Conservation (phyloP, 2,888 invertebrate genomes). For the Trichogramma evanescens region DNA sequence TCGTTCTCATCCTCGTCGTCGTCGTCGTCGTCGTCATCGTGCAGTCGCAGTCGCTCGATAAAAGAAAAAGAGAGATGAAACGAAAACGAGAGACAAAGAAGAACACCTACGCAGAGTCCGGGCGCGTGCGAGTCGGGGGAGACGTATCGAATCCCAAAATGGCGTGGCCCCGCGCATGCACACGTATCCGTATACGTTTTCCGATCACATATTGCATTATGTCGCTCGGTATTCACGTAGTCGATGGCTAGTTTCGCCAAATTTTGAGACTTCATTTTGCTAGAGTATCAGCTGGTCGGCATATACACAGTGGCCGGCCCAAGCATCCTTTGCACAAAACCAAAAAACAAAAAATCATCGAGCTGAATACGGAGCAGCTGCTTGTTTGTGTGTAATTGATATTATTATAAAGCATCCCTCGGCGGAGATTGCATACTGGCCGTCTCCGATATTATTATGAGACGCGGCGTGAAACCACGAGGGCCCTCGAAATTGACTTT, state of each 20-base stretch:
- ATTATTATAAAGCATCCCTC: conserved; percentile 7
- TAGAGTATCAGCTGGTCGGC: conserved; percentile 6
- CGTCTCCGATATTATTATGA: conserved; percentile 11
- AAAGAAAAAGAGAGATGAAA: conserved; percentile 9
- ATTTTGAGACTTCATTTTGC: background rate
- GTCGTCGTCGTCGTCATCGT: background rate
- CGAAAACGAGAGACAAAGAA: conserved; percentile 20
- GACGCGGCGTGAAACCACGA: background rate
- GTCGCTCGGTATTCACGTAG: background rate
- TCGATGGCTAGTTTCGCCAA: background rate
- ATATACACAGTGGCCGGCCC: background rate
- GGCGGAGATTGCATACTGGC: conserved; percentile 5
- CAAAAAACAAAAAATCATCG: background rate
- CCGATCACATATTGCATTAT: background rate
- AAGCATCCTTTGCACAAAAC: background rate
- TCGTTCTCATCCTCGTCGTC: conserved; percentile 23
- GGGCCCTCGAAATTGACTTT: conserved; percentile 15
- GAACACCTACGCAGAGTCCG: conserved; percentile 5
- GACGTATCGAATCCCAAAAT: conserved; percentile 11
- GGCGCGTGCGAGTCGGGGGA: background rate
- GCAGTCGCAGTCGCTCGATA: background rate
- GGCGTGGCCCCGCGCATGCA: background rate
- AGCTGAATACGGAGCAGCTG: background rate
- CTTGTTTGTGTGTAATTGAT: conserved; percentile 7
- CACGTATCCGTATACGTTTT: background rate